These are phyloP conservation scores for Tamias sibiricus DNA, from an alignment of 2,113 vertebrate genomes.

Conservation along the genomic window DNA sequence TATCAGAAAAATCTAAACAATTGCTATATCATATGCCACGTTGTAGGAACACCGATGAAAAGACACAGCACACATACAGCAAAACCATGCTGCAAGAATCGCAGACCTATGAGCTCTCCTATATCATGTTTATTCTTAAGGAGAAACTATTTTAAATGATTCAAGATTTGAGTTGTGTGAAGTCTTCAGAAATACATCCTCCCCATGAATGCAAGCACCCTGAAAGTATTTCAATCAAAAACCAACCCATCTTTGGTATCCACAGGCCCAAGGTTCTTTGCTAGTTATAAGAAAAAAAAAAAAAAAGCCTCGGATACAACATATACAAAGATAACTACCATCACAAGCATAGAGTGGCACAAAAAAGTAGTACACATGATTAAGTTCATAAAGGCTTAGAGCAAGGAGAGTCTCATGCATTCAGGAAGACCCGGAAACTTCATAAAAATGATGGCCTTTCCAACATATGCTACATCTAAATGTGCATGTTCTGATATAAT, in stretches of 20 bases:
- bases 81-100: not conserved
- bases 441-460: not conserved
- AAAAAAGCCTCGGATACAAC: not conserved
- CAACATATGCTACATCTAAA: not conserved
- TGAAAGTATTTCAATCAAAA: not conserved
- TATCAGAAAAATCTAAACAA: not conserved
- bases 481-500: not conserved
- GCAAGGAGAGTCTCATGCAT: not conserved
- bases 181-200: not conserved
- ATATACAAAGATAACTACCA: not conserved
- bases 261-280: not conserved
- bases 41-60: not conserved
- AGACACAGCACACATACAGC: not conserved
- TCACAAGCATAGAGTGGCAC: not conserved
- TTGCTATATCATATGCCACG: not conserved
- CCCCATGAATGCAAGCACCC: not conserved
- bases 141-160: not conserved
- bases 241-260: not conserved
- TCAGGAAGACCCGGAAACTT: not conserved
- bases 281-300: not conserved
- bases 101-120: too few species aligned
- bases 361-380: not conserved
- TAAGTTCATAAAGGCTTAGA: not conserved
- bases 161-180: not conserved
- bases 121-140: not conserved